phyloP scores from a whole-genome alignment of 1,140 invertebrate genomes.

The Manduca sexta region DNA sequence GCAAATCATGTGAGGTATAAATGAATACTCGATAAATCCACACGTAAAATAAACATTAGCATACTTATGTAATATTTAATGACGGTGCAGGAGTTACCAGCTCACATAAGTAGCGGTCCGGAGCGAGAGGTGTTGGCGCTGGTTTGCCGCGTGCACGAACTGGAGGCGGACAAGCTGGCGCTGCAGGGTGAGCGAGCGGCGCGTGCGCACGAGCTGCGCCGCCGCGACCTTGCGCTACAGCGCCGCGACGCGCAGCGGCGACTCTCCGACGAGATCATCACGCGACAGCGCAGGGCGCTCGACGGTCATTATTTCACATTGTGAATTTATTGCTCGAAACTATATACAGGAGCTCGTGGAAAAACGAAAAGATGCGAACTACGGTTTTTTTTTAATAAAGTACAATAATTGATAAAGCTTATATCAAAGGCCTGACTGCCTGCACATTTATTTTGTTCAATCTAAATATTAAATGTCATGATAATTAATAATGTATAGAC shows the following conservation, averaged over 20 bases:
- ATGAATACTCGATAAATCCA: too few species aligned
- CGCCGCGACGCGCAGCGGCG: constrained; percentile 88
- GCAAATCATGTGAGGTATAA: too few species aligned
- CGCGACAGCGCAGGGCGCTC: constrained; percentile 87
- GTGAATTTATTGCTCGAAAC: background rate
- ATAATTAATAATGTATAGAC: too few species aligned
- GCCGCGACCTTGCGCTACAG: constrained; percentile 87
- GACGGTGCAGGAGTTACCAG: constrained; percentile 82
- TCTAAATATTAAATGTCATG: too few species aligned
- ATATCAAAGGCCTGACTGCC: too few species aligned
- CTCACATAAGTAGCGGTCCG: constrained; percentile 87
- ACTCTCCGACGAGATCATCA: constrained; percentile 94
- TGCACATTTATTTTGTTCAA: too few species aligned
- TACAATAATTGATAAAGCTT: too few species aligned
- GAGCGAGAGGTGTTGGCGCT: constrained; percentile 89
- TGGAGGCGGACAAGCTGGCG: constrained; percentile 94
- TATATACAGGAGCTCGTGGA: background rate
- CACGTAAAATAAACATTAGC: too few species aligned
- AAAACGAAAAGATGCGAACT: too few species aligned
- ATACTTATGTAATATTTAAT: background rate
- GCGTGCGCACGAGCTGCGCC: constrained; percentile 87
- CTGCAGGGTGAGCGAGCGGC: constrained; percentile 89
- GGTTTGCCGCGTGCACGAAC: constrained; percentile 90
- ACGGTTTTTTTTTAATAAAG: too few species aligned
- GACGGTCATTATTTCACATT: constrained; percentile 76